Percentiles rank a stretch among this genome's conserved stretches.
phyloP scores from a whole-genome alignment of 2,888 invertebrate genomes.

The Drosophila tripunctata region DNA sequence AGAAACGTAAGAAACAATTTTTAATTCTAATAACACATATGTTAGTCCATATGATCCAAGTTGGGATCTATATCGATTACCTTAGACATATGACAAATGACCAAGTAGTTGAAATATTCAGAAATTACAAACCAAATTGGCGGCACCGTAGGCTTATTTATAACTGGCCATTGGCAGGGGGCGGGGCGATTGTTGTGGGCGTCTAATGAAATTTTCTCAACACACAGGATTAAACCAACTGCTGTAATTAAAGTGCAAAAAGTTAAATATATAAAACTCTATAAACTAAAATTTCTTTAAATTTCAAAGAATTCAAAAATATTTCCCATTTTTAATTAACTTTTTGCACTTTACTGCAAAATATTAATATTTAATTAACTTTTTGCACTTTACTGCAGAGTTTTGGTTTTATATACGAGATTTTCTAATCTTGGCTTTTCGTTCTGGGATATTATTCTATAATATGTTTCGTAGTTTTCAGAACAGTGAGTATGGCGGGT shows the following conservation, averaged over 20 bases:
- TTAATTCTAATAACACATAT: slow-evolving; percentile 74
- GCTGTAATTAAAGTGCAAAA: slow-evolving; percentile 34
- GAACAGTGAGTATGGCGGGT: slow-evolving; percentile 20
- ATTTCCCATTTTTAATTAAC: no score
- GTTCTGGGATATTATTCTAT: slow-evolving; percentile 15
- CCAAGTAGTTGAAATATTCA: slow-evolving; percentile 65
- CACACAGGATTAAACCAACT: slow-evolving; percentile 12
- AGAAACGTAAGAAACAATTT: slow-evolving; percentile 83
- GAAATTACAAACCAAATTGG: slow-evolving; percentile 73
- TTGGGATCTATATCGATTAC: slow-evolving; percentile 26
- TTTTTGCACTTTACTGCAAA: no score
- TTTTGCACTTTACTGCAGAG: slow-evolving; percentile 19
- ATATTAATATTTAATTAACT: background rate
- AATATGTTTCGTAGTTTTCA: slow-evolving; percentile 2
- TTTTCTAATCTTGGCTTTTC: background rate
- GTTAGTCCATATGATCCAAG: slow-evolving; percentile 62
- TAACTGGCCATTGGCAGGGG: slow-evolving; percentile 30
- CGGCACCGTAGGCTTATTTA: slow-evolving; percentile 61
- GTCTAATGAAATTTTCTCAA: slow-evolving; percentile 22
- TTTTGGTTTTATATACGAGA: no score
- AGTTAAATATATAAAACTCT: background rate
- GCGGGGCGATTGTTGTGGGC: slow-evolving; percentile 37
- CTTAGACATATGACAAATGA: slow-evolving; percentile 42
- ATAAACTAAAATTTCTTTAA: background rate
- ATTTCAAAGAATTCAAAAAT: background rate